Conservation (phyloP, 1,140 invertebrate genomes). For the Sesamia nonagrioides region DNA sequence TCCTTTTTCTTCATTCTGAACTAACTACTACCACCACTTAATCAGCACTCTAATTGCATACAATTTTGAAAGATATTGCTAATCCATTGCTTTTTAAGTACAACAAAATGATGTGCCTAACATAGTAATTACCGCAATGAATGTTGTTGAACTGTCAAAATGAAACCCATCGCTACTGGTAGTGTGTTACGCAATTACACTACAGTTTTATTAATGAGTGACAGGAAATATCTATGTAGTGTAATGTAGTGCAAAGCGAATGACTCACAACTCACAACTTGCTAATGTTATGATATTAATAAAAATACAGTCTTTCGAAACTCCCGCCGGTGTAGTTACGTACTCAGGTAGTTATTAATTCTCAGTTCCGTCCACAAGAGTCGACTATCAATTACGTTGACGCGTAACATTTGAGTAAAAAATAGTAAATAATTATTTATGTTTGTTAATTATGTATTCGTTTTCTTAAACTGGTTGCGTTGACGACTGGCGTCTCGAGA, state of each 20-base stretch:
- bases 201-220: not conserved
- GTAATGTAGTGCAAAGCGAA: not conserved
- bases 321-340: not conserved
- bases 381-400: slow-evolving; percentile 3
- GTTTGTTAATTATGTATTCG: slow-evolving; percentile 2
- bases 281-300: slow-evolving; percentile 29
- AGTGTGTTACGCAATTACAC: too few relatives aligned
- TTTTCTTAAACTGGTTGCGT: not conserved
- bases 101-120: too few relatives aligned
- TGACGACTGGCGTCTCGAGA: not conserved
- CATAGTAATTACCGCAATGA: too few relatives aligned
- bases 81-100: too few relatives aligned
- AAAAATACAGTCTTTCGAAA: slow-evolving; percentile 34
- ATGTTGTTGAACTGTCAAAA: too few relatives aligned
- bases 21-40: too few relatives aligned
- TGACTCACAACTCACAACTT: slow-evolving; percentile 27
- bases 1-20: too few relatives aligned
- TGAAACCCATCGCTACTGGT: too few relatives aligned
- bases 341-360: not conserved
- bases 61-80: too few relatives aligned
- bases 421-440: slow-evolving; percentile 34
- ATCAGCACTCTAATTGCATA: too few relatives aligned
- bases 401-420: slow-evolving; percentile 4
- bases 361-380: slow-evolving; percentile 12
- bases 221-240: slow-evolving; percentile 21